Evolutionary conservation across 2,888 invertebrate species (phyloP).

Genomic region (Octodonta nipae): DNA sequence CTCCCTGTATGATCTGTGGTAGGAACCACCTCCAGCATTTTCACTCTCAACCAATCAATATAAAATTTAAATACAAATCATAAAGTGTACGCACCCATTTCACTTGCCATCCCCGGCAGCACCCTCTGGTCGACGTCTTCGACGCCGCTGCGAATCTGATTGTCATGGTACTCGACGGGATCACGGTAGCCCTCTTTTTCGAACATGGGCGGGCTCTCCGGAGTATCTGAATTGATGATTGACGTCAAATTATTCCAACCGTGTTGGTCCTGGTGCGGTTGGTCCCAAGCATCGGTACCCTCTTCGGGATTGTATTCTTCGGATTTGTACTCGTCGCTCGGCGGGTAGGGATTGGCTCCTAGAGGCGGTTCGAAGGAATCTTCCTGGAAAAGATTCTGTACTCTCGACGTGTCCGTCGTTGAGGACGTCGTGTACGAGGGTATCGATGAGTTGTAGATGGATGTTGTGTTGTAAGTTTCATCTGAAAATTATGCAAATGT

Average conservation of each 20-base stretch:
- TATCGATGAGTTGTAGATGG: not conserved
- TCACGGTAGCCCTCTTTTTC: slow-evolving; percentile 46
- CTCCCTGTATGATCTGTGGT: too few relatives aligned
- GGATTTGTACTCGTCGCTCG: slow-evolving; percentile 18
- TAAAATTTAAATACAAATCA: too few relatives aligned
- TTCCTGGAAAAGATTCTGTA: slow-evolving; percentile 1
- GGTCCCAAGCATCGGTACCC: slow-evolving; percentile 16
- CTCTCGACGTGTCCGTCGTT: slow-evolving; percentile 4
- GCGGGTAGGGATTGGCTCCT: slow-evolving; percentile 15
- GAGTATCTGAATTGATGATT: slow-evolving; percentile 38
- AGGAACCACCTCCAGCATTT: too few relatives aligned
- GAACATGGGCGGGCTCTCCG: slow-evolving; percentile 52
- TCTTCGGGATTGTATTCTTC: slow-evolving; percentile 34
- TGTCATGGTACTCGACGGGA: slow-evolving; percentile 49
- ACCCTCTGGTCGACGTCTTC: slow-evolving; percentile 49
- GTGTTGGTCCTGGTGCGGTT: not conserved
- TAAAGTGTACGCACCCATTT: slow-evolving; percentile 1
- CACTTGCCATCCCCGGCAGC: slow-evolving; percentile 30
- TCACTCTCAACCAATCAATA: too few relatives aligned
- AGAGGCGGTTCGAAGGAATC: slow-evolving; percentile 12
- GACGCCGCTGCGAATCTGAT: slow-evolving; percentile 13
- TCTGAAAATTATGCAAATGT: too few relatives aligned
- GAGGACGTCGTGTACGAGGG: not conserved
- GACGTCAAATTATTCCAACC: not conserved
- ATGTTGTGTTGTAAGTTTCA: too few relatives aligned